These are phyloP conservation scores for Alectoris magna DNA, from an alignment of 2,797 vertebrate species.

Conservation along the genomic window DNA sequence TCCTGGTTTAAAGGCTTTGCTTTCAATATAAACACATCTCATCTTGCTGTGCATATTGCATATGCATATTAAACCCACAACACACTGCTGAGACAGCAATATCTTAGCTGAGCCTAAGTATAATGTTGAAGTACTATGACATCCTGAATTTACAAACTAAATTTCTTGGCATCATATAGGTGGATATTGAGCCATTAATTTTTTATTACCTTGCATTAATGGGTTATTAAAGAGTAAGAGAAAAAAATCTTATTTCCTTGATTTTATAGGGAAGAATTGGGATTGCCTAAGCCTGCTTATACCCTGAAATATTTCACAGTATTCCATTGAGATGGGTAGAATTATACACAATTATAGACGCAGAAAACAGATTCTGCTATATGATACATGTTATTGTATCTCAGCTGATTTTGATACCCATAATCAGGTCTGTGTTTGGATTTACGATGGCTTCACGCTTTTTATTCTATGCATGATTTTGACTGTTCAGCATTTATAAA, in stretches of 20 bases:
- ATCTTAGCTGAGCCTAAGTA: neutral
- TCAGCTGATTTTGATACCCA: neutral
- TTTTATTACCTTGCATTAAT: slow-evolving; percentile 6
- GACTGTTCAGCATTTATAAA: neutral
- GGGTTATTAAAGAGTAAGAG: neutral
- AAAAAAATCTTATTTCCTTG: neutral
- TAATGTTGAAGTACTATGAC: neutral
- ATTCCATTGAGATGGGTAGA: neutral
- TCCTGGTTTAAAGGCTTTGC: neutral
- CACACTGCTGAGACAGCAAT: neutral
- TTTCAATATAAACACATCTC: neutral
- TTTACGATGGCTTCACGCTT: neutral
- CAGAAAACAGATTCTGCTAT: neutral
- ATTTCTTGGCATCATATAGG: slow-evolving; percentile 2
- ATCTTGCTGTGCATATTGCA: neutral
- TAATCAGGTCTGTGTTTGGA: neutral
- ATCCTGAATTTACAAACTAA: neutral
- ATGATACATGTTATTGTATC: neutral
- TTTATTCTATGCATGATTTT: neutral
- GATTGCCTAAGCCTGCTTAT: neutral
- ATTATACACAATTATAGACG: neutral
- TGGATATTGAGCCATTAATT: neutral
- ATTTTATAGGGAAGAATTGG: neutral
- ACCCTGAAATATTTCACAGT: neutral
- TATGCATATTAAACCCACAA: neutral